These are phyloP conservation scores for Bos javanicus DNA, from an alignment of 2,113 vertebrate genomes.

Conservation along the genomic window DNA sequence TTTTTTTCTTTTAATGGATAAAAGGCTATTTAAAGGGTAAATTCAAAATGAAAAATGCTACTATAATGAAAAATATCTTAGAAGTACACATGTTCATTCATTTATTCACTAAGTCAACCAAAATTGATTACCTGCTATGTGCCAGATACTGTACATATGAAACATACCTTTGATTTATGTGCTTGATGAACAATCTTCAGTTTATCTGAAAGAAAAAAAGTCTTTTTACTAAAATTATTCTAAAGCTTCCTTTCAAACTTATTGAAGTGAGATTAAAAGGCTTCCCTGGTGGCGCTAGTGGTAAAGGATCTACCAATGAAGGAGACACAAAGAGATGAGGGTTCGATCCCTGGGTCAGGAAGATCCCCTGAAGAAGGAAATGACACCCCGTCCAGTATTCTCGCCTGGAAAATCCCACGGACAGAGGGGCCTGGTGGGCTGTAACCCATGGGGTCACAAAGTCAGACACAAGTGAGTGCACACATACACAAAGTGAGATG, in stretches of 20 bases:
- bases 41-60: not conserved
- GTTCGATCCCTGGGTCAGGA: not conserved
- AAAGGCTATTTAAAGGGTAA: not conserved
- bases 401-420: not conserved
- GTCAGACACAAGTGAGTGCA: not conserved
- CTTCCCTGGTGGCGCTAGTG: not conserved
- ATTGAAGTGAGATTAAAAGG: not conserved
- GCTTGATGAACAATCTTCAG: slow-evolving; percentile 96
- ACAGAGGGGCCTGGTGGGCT: not conserved
- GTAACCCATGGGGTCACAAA: not conserved
- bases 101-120: not conserved
- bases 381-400: not conserved
- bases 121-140: not conserved
- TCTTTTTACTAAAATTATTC: slow-evolving; percentile 5
- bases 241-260: slow-evolving; percentile 29
- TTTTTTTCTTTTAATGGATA: not conserved
- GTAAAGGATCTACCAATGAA: not conserved
- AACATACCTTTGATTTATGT: slow-evolving; percentile 92
- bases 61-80: not conserved
- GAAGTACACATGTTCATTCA: not conserved
- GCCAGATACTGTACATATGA: not conserved
- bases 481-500: not conserved
- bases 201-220: slow-evolving; percentile 87
- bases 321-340: not conserved
- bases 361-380: not conserved